phyloP scores from a whole-genome alignment of 2,797 vertebrate species.

The Selene dorsalis region DNA sequence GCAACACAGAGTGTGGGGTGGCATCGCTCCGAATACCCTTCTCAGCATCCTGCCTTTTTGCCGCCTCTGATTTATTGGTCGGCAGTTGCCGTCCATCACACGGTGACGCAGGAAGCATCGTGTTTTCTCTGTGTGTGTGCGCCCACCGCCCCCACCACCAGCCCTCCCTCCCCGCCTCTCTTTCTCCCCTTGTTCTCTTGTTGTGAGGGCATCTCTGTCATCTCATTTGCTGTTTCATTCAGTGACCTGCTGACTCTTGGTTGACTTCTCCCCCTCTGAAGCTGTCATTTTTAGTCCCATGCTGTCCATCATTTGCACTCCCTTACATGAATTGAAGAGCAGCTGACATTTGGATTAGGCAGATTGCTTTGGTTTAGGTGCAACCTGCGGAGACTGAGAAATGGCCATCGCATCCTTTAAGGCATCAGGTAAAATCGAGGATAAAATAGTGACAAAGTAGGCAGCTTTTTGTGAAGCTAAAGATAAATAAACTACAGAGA shows the following conservation, averaged over 20 bases:
- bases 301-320: slow-evolving; percentile 55
- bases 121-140: slow-evolving; percentile 69
- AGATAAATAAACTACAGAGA: slow-evolving; percentile 15
- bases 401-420: not conserved
- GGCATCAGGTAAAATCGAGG: slow-evolving; percentile 5
- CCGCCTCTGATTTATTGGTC: slow-evolving; percentile 78
- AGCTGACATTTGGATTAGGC: slow-evolving; percentile 59
- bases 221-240: slow-evolving; percentile 63
- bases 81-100: slow-evolving; percentile 73
- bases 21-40: slow-evolving; percentile 69
- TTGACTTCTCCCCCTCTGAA: slow-evolving; percentile 58
- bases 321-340: slow-evolving; percentile 39
- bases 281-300: slow-evolving; percentile 58
- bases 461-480: slow-evolving; percentile 1
- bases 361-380: slow-evolving; percentile 18
- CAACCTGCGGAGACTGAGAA: slow-evolving; percentile 30
- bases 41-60: slow-evolving; percentile 78
- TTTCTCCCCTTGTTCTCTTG: slow-evolving; percentile 41
- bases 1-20: slow-evolving; percentile 51
- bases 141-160: not conserved
- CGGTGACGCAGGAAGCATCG: slow-evolving; percentile 59
- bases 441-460: slow-evolving; percentile 1
- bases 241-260: slow-evolving; percentile 56
- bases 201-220: slow-evolving; percentile 63
- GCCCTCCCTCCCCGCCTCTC: not conserved